Conservation (phyloP, 2,113 vertebrate genomes). For the Pedionomus torquatus region DNA sequence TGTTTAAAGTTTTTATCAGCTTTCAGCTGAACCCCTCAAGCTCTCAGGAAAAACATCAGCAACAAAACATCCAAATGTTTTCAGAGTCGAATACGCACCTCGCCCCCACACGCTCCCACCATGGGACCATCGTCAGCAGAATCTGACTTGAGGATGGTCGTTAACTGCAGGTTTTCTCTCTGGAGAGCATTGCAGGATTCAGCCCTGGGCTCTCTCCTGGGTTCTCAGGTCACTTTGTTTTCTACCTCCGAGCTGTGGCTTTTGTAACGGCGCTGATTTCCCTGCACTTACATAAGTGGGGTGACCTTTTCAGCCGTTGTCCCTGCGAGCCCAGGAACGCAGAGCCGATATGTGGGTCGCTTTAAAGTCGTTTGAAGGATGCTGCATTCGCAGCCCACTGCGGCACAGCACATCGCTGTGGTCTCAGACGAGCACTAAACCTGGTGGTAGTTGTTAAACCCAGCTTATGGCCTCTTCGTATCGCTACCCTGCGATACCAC, state of each 20-base stretch:
- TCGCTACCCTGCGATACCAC: neutral
- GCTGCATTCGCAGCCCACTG: neutral
- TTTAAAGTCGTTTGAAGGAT: neutral
- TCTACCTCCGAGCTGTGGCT: neutral
- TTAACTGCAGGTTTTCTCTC: neutral
- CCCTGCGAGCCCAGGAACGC: neutral
- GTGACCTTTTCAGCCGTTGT: neutral
- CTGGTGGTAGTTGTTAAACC: neutral
- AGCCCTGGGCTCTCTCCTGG: accelerated
- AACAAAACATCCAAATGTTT: neutral
- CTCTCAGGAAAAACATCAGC: neutral
- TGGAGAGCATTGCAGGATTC: neutral
- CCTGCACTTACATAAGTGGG: neutral
- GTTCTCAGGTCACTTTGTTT: neutral
- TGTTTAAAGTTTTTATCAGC: neutral
- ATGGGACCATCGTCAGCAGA: accelerated
- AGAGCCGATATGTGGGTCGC: neutral
- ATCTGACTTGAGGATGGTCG: neutral
- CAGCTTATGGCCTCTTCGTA: neutral
- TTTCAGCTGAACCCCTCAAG: neutral
- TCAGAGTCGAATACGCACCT: neutral
- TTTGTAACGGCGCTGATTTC: neutral
- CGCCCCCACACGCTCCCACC: accelerated
- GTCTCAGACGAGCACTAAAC: neutral
- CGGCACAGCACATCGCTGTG: accelerated